Conservation (phyloP, 2,113 vertebrate genomes). For the Amphiprion ocellaris region DNA sequence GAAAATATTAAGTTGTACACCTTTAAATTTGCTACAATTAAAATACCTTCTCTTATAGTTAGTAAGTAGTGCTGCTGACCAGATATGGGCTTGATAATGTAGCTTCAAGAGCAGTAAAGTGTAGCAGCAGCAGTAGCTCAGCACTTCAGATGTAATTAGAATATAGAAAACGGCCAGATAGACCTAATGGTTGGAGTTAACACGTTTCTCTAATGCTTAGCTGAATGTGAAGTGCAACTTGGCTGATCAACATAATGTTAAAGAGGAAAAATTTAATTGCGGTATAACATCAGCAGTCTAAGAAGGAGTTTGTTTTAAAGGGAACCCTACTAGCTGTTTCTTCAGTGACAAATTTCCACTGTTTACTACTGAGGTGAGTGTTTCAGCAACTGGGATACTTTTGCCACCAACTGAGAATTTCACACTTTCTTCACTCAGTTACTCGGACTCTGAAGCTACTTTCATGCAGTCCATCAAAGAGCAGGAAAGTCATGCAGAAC, state of each 20-base stretch:
- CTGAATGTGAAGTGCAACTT: not conserved
- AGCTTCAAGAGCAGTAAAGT: not conserved
- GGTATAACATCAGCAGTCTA: not conserved
- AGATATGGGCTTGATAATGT: not conserved
- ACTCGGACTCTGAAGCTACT: constrained; percentile 34
- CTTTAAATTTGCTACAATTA: not conserved
- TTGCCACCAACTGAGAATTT: constrained; percentile 29
- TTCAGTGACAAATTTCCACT: not conserved
- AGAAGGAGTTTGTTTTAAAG: constrained; percentile 1
- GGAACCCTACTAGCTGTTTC: not conserved
- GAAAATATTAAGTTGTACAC: not conserved
- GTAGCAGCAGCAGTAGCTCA: not conserved
- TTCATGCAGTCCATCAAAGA: constrained; percentile 58
- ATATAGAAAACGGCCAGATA: constrained; percentile 4
- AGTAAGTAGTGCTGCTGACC: not conserved
- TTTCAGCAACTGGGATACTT: constrained; percentile 10
- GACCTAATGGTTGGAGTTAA: constrained; percentile 2
- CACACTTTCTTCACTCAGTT: constrained; percentile 14
- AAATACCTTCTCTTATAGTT: not conserved
- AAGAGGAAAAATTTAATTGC: not conserved
- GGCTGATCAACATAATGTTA: constrained; percentile 2
- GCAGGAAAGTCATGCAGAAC: constrained; percentile 40
- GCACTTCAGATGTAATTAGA: constrained; percentile 7
- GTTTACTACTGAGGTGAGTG: constrained; percentile 2
- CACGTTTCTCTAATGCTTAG: not conserved